A percentile compares a stretch with the other conserved stretches of the same genome.
These are phyloP conservation scores for Amazona guildingii DNA, from an alignment of 2,113 vertebrate genomes.

Conservation along the genomic window DNA sequence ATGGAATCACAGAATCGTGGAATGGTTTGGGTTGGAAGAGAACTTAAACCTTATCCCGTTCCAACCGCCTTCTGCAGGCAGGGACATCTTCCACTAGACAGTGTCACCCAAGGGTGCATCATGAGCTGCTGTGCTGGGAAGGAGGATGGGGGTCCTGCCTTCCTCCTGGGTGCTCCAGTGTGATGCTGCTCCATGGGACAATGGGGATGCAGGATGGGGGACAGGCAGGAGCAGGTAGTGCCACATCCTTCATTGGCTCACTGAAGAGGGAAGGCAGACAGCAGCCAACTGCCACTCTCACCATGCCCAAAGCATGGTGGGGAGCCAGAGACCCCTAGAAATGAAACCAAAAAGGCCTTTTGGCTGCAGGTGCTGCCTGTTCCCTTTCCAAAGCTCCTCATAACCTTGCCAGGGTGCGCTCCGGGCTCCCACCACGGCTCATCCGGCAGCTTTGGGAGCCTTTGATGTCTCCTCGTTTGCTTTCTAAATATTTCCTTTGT, in stretches of 20 bases:
- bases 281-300: not conserved
- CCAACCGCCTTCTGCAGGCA: not conserved
- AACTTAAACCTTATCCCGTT: not conserved
- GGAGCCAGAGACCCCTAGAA: not conserved
- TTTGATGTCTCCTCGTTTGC: not conserved
- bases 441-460: not conserved
- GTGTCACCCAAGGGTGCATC: not conserved
- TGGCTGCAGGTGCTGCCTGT: not conserved
- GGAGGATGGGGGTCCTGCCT: not conserved
- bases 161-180: not conserved
- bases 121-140: not conserved
- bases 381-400: not conserved
- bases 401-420: not conserved
- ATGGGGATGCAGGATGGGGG: not conserved
- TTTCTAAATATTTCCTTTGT: slow-evolving; percentile 54
- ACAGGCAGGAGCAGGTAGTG: not conserved
- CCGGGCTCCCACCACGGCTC: not conserved
- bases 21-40: not conserved
- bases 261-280: not conserved
- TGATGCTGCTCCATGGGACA: not conserved
- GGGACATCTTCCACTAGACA: not conserved
- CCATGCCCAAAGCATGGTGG: not conserved
- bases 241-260: not conserved
- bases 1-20: not conserved
- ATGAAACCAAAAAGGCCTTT: no score